Conservation (phyloP, 2,888 invertebrate genomes). For the Diaperis boleti region DNA sequence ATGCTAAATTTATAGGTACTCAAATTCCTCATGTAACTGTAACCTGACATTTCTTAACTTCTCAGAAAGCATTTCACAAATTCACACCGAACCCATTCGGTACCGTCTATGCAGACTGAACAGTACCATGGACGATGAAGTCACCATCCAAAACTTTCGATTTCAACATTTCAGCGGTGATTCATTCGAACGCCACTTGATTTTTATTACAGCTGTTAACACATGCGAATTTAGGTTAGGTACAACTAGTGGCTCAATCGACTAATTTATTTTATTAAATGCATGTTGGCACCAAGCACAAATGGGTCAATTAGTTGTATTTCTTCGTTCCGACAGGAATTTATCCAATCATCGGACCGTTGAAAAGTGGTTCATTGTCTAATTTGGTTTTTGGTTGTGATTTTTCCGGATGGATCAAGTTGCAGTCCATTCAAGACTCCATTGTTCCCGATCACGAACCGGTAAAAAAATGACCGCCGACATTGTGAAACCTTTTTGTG, state of each 20-base stretch:
- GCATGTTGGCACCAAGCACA: constrained; percentile 14
- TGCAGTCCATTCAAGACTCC: not conserved
- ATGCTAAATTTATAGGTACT: too few species aligned
- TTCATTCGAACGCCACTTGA: constrained; percentile 11
- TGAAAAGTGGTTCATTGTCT: constrained; percentile 17
- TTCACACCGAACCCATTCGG: too few species aligned
- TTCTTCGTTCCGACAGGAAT: constrained; percentile 8
- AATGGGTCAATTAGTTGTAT: constrained; percentile 28
- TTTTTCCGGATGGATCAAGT: not conserved
- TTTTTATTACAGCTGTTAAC: constrained; percentile 5
- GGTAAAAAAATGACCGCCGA: constrained; percentile 6
- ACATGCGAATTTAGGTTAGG: constrained; percentile 10
- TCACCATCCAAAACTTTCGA: constrained; percentile 14
- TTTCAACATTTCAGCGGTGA: constrained; percentile 20
- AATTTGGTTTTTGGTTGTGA: not conserved
- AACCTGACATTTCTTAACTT: too few species aligned
- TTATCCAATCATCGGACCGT: constrained; percentile 14
- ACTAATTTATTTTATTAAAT: constrained; percentile 15
- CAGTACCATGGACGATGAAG: not conserved
- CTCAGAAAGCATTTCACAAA: too few species aligned
- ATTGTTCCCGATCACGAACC: not conserved
- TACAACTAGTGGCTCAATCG: constrained; percentile 14
- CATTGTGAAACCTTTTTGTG: not conserved
- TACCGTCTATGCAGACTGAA: not conserved
- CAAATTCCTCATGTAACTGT: too few species aligned